These are phyloP conservation scores for Neodiprion fabricii DNA, from an alignment of 1,140 invertebrate genomes.

Conservation along the genomic window DNA sequence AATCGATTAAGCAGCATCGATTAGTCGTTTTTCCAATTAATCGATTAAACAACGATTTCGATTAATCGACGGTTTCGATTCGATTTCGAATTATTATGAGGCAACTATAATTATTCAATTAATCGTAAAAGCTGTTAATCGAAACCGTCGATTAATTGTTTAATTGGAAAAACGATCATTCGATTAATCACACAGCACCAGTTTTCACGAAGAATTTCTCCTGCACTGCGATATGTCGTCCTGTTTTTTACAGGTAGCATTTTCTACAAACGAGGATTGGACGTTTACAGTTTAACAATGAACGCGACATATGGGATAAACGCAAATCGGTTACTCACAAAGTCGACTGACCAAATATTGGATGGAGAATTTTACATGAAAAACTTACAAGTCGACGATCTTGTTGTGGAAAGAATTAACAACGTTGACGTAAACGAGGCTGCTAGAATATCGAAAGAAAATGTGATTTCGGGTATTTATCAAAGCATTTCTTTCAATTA, in stretches of 20 bases:
- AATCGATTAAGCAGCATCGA: too few species aligned
- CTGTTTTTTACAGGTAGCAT: slow-evolving; percentile 40
- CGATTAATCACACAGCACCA: too few species aligned
- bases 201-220: too few species aligned
- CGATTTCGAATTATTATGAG: too few species aligned
- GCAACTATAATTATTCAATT: too few species aligned
- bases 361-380: slow-evolving; percentile 27
- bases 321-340: slow-evolving; percentile 39
- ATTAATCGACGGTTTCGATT: too few species aligned
- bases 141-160: not conserved
- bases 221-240: not conserved
- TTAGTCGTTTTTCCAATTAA: too few species aligned
- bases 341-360: slow-evolving; percentile 41
- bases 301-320: slow-evolving; percentile 36
- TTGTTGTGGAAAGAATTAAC: slow-evolving; percentile 41
- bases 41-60: too few species aligned
- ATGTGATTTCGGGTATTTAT: slow-evolving; percentile 41
- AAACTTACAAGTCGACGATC: slow-evolving; percentile 32
- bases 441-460: slow-evolving; percentile 44
- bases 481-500: not conserved
- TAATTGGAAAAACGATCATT: not conserved
- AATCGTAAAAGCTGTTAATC: not conserved
- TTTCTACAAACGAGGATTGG: slow-evolving; percentile 28
- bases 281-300: slow-evolving; percentile 30
- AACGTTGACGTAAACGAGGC: slow-evolving; percentile 40